Evolutionary conservation across 1,140 invertebrate genomes (phyloP), one percentile per base, ranked within the genome.

Genomic region (Macrobrachium nipponense): DNA sequence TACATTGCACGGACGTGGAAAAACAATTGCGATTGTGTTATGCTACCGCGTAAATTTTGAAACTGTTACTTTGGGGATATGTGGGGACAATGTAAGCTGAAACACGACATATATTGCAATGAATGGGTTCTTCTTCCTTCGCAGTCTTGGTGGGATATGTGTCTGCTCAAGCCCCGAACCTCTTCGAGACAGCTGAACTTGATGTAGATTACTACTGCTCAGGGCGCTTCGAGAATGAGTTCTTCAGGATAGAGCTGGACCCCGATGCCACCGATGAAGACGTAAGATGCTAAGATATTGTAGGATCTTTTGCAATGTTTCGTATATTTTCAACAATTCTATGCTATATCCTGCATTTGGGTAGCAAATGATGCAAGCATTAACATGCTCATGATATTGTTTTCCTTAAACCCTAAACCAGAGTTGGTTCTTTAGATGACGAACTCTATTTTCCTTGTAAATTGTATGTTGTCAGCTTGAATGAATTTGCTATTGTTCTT

Each of bases 221-320:
- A 15, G 77, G 77, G 0, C 60, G 75, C n/a, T 17, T 10, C 0
- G 51, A 60, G 6, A 59, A 86, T 11, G 83, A 86, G 27, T 86
- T 79, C 66, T 86, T 86, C 83, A 86, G 83, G 23, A 73, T 80
- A 51, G 78, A 80, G 61, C 62, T 86, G 11, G 66, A 62, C 59
- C 64, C 59, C 0, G 64, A 51, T 5, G 81, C 60, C 11, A 60
- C 60, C 7, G 76, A 59, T 6, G 27, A 73, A 14, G 43, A 72
- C 5, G 66, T 82, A 72, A 72, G 66, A 27, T 58, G 11, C 66
- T 27, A 5, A 11, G 23, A 14, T 60, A 17, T 44, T 12, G 12
- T 18, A 8, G 10, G 12, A 62, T 5, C 20, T 58, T 66, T 66
- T 66, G n/a, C 0, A 10, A 66, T 51, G n/a, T 51, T 15, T 17